A percentile compares a stretch with the other conserved stretches of the same genome.
phyloP scores from a whole-genome alignment of 1,140 invertebrate species.

The Goniozus legneri region DNA sequence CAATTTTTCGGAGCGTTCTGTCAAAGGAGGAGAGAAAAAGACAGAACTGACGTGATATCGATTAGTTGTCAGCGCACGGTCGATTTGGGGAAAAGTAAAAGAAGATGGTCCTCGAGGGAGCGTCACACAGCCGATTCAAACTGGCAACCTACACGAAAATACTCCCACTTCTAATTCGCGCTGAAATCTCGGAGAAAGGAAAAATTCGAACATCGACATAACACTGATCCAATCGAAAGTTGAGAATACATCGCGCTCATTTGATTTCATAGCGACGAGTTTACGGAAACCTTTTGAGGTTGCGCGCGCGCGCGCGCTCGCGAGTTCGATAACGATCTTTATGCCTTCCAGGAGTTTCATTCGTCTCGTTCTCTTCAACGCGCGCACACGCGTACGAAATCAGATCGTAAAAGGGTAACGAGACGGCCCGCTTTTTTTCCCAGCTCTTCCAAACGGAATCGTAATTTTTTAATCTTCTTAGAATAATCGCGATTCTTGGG shows the following conservation, averaged over 20 bases:
- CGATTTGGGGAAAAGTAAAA: slow-evolving; percentile 51
- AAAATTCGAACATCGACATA: too few species aligned
- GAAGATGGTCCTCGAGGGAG: slow-evolving; percentile 47
- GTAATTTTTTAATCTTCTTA: slow-evolving; percentile 37
- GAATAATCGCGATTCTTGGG: slow-evolving; percentile 17
- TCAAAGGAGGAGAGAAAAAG: slow-evolving; percentile 14
- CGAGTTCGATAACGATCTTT: slow-evolving; percentile 32
- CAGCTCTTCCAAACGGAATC: too few species aligned
- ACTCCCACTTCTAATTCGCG: slow-evolving; percentile 43
- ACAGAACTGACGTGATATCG: slow-evolving; percentile 37
- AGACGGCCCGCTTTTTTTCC: slow-evolving; percentile 16
- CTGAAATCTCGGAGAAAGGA: too few species aligned
- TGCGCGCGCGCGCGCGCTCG: too few species aligned
- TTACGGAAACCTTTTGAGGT: too few species aligned
- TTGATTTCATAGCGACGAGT: too few species aligned
- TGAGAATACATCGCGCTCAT: too few species aligned
- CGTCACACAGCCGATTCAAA: slow-evolving; percentile 23
- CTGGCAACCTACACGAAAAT: slow-evolving; percentile 49
- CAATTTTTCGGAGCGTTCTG: not conserved
- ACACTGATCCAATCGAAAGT: too few species aligned
- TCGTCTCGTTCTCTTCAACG: too few species aligned
- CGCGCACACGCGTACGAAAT: too few species aligned
- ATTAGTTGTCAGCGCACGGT: slow-evolving; percentile 52
- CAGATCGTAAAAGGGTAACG: slow-evolving; percentile 30
- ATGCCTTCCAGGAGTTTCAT: slow-evolving; percentile 21